Evolutionary conservation across 1,140 invertebrate genomes (phyloP), one percentile per base, ranked within the genome.

Genomic region (Diorhabda elongata): DNA sequence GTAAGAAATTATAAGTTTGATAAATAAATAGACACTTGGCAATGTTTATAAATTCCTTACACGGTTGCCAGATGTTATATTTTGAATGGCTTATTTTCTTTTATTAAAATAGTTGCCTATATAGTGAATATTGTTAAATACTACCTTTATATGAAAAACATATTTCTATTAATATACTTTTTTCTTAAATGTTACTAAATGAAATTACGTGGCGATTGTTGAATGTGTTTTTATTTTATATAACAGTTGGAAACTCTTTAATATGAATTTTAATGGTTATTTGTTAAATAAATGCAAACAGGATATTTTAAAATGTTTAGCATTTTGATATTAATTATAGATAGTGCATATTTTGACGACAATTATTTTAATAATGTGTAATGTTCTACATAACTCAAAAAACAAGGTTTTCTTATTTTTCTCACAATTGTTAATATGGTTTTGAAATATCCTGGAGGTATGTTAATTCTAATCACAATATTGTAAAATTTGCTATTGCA

Each of bases 171-270:
- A 52, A 52, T 52, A 52, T 52, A 8, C 6, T 52, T 52, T 52
- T 52, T 26, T 52, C n/a, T 52, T 8, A 52, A 8, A 52, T 52
- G 47, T 52, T 52, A 52, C 47, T 52, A 52, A 52, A 52, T 52
- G 45, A 52, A 9, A 52, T 52, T 52, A 52, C 45, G 6, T 52
- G n/a, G 47, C 47, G 47, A 52, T n/a, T 52, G 47, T 52, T 52
- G n/a, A 52, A 52, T 52, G 47, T 52, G 47, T 52, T 52, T 52
- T 52, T 6, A 52, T 52, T 52, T 52, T 52, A 52, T 52, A 52
- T 52, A 52, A 6, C 6, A 52, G 47, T 52, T 52, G 47, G 6
- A 52, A 52, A 8, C n/a, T n/a, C 6, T 8, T 52, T 8, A 52
- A 8, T 8, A 52, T 52, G n/a, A 52, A 52, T 52, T 52, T 8